These are phyloP conservation scores for Caenorhabditis uteleia DNA, from an alignment of 2,888 invertebrate genomes.

Conservation along the genomic window DNA sequence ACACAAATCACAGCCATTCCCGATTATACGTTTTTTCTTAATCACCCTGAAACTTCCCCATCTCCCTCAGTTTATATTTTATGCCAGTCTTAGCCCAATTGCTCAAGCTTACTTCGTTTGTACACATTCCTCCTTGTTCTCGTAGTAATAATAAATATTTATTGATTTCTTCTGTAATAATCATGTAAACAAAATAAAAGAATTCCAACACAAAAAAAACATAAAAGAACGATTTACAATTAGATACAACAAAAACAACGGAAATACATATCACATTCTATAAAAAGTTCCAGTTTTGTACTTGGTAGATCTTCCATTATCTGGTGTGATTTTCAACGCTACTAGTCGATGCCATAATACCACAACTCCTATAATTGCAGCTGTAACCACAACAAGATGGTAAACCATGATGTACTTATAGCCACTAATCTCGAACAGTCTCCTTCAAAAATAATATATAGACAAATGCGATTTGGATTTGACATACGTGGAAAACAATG, in stretches of 20 bases:
- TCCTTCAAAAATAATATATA: conserved; percentile 3
- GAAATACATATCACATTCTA: conserved; percentile 41
- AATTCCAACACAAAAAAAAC: background rate
- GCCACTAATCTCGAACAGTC: conserved; percentile 35
- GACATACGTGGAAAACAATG: conserved; percentile 41
- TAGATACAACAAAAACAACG: too few species aligned
- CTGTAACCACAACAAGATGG: conserved; percentile 18
- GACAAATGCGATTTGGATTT: background rate
- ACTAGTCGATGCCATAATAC: conserved; percentile 34
- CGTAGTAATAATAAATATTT: background rate
- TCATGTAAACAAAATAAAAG: too few species aligned
- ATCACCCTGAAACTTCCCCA: too few species aligned
- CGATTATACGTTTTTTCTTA: too few species aligned
- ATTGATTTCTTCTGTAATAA: too few species aligned
- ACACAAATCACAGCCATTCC: too few species aligned
- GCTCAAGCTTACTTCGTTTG: background rate
- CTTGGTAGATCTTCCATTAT: conserved; percentile 30
- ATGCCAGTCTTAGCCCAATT: too few species aligned
- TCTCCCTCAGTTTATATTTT: too few species aligned
- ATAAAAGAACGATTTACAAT: background rate
- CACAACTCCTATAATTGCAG: conserved; percentile 18
- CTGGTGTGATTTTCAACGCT: conserved; percentile 35
- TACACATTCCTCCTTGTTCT: conserved; percentile 3
- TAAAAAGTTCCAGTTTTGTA: conserved; percentile 48
- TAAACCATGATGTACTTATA: conserved; percentile 39